phyloP scores from a whole-genome alignment of 2,888 invertebrate genomes.

The Orthosia cruda region DNA sequence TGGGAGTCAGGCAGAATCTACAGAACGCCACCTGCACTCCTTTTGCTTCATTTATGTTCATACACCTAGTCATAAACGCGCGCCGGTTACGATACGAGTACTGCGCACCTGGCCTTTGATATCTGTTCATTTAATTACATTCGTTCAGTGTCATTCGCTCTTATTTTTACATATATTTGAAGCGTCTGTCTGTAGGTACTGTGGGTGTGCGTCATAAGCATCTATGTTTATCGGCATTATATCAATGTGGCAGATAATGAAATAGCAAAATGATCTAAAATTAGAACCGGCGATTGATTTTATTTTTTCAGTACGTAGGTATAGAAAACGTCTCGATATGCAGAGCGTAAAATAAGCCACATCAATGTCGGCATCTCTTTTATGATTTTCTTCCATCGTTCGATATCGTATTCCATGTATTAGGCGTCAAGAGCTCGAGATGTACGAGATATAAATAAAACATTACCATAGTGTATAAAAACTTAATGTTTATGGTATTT shows the following conservation, averaged over 20 bases:
- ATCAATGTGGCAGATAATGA: neutral
- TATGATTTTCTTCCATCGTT: slow-evolving; percentile 36
- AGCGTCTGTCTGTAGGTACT: neutral
- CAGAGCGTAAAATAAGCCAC: neutral
- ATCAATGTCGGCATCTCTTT: slow-evolving; percentile 23
- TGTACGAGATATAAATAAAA: slow-evolving; percentile 14
- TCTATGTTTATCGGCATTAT: neutral
- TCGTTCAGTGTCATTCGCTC: too few relatives aligned
- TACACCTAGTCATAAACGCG: too few relatives aligned
- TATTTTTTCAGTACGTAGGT: too few relatives aligned
- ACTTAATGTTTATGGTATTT: slow-evolving; percentile 1
- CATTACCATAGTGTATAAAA: slow-evolving; percentile 7
- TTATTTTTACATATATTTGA: neutral
- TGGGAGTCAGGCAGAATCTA: too few relatives aligned
- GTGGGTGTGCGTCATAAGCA: neutral
- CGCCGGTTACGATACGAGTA: too few relatives aligned
- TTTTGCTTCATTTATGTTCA: too few relatives aligned
- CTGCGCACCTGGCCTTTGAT: too few relatives aligned
- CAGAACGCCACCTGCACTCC: too few relatives aligned
- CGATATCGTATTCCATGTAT: slow-evolving; percentile 9
- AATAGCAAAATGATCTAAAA: neutral
- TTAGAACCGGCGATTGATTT: neutral
- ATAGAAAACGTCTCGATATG: neutral
- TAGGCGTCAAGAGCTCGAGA: slow-evolving; percentile 1
- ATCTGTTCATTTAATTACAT: neutral